Conservation (phyloP, 2,797 vertebrate genomes). For the Cheirogaleus major region DNA sequence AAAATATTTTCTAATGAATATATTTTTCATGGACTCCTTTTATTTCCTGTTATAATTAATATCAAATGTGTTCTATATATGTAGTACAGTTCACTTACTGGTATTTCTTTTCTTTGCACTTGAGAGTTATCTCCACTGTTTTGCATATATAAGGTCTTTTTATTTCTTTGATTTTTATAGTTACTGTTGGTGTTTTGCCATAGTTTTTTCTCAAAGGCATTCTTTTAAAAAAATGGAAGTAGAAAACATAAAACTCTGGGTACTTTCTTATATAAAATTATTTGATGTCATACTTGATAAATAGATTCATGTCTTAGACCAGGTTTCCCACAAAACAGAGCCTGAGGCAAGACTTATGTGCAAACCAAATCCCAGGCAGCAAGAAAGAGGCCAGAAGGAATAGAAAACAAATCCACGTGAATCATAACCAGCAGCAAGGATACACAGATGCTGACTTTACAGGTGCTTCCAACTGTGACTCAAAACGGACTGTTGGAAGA, state of each 20-base stretch:
- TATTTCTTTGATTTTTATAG: neutral
- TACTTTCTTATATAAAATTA: neutral
- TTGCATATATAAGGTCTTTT: neutral
- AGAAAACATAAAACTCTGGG: neutral
- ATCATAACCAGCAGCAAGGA: neutral
- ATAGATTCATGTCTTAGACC: neutral
- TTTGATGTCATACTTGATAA: neutral
- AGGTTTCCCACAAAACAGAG: neutral
- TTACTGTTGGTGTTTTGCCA: neutral
- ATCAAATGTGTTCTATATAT: neutral
- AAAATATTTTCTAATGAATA: conserved; percentile 16
- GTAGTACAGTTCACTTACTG: neutral
- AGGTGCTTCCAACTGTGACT: neutral
- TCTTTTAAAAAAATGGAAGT: neutral
- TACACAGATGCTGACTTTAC: neutral
- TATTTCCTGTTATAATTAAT: neutral
- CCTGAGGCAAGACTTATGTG: neutral
- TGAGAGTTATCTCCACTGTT: neutral
- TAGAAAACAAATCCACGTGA: neutral
- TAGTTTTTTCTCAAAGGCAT: neutral
- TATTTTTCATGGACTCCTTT: neutral
- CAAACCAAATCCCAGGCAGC: neutral
- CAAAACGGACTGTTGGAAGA: neutral
- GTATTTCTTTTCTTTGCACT: neutral
- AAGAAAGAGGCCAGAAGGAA: neutral